These are phyloP conservation scores for Mastomys coucha DNA, from an alignment of 2,113 vertebrate genomes.

Conservation along the genomic window DNA sequence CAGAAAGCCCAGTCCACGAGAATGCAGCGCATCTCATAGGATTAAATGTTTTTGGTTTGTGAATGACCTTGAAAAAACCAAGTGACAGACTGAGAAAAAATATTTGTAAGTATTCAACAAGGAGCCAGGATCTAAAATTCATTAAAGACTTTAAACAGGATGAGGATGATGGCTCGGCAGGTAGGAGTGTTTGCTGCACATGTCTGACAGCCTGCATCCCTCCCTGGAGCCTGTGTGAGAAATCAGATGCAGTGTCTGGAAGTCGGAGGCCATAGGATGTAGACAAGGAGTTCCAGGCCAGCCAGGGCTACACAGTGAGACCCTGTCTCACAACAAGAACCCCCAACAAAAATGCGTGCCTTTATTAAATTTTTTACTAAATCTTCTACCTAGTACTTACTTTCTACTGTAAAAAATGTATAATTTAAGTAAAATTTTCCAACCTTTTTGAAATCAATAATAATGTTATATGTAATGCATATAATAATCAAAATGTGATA, in stretches of 20 bases:
- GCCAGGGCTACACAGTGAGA: background rate
- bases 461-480: background rate
- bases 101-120: constrained; percentile 17
- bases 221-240: background rate
- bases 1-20: background rate
- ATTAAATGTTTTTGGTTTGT: background rate
- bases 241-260: background rate
- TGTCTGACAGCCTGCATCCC: background rate
- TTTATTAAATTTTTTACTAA: background rate
- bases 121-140: background rate
- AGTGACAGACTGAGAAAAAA: background rate
- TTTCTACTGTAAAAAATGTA: background rate
- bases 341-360: background rate
- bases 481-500: background rate
- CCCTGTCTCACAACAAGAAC: background rate
- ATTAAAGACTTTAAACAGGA: background rate
- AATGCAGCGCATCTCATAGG: background rate
- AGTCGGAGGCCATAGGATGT: background rate
- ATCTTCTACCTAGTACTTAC: background rate
- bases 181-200: background rate
- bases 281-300: background rate
- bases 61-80: background rate
- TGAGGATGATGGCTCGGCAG: background rate
- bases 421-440: background rate
- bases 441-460: background rate